Evolutionary conservation across 2,888 invertebrate genomes (phyloP).

Genomic region (Norana najaformis): DNA sequence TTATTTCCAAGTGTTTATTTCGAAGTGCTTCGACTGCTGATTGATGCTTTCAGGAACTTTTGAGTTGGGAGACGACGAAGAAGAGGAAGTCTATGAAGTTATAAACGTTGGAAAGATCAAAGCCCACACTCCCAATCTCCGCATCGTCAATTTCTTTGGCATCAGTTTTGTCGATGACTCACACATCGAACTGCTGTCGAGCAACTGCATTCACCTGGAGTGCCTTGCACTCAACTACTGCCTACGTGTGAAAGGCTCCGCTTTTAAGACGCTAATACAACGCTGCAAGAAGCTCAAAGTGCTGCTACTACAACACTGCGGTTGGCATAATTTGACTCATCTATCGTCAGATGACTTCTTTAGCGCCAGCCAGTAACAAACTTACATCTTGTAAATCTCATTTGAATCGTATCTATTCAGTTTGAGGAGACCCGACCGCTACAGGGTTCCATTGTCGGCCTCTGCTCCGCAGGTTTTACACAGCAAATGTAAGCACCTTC

Average conservation of each 20-base stretch:
- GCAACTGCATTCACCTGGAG: slow-evolving; percentile 91
- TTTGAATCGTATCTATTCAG: too few relatives aligned
- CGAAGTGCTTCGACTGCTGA: not conserved
- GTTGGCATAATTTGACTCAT: slow-evolving; percentile 36
- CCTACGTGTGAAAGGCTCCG: slow-evolving; percentile 93
- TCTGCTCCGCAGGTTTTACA: not conserved
- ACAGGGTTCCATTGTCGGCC: not conserved
- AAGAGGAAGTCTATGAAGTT: slow-evolving; percentile 82
- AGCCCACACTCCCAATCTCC: slow-evolving; percentile 48
- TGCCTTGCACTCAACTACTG: slow-evolving; percentile 96
- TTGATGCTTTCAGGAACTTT: slow-evolving; percentile 57
- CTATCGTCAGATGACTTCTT: not conserved
- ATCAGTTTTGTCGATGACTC: slow-evolving; percentile 98
- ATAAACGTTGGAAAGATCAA: slow-evolving; percentile 98
- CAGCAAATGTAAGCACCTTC: too few relatives aligned
- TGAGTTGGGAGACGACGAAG: slow-evolving; percentile 77
- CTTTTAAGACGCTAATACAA: slow-evolving; percentile 63
- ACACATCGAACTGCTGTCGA: slow-evolving; percentile 90
- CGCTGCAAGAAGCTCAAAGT: slow-evolving; percentile 74
- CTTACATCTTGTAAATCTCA: not conserved
- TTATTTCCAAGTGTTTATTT: not conserved
- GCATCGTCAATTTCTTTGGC: slow-evolving; percentile 88
- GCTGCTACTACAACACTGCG: slow-evolving; percentile 91
- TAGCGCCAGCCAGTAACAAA: not conserved
- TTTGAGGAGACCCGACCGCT: too few relatives aligned